phyloP scores from a whole-genome alignment of 2,113 vertebrate species.

The Leptocoma aspasia region DNA sequence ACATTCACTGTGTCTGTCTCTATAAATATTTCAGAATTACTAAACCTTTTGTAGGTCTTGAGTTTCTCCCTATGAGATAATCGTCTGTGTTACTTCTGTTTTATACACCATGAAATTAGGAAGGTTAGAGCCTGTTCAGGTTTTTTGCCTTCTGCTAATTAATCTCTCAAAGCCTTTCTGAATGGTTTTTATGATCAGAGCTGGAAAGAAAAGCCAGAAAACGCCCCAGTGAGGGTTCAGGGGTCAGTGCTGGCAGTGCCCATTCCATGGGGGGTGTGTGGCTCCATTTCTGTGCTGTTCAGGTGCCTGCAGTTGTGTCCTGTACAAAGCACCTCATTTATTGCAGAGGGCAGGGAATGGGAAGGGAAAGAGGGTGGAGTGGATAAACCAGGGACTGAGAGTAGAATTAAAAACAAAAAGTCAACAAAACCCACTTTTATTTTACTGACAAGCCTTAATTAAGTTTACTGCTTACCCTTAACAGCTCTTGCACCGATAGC shows the following conservation, averaged over 20 bases:
- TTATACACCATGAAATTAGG: constrained; percentile 38
- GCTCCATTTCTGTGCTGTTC: background rate
- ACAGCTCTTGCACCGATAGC: background rate
- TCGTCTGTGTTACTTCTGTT: background rate
- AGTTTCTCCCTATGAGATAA: background rate
- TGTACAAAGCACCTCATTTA: background rate
- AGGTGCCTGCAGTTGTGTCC: background rate
- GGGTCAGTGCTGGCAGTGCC: background rate
- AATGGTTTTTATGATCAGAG: background rate
- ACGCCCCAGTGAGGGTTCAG: background rate
- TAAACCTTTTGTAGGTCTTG: background rate
- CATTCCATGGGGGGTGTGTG: accelerated
- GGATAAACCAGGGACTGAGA: background rate
- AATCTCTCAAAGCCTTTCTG: background rate
- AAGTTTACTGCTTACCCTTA: background rate
- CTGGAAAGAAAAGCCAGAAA: background rate
- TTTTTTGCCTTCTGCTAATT: background rate
- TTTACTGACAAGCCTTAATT: background rate
- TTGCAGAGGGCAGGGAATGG: background rate
- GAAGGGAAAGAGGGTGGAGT: background rate
- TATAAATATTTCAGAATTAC: background rate
- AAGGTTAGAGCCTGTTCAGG: background rate
- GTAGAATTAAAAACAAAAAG: background rate
- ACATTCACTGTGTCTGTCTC: background rate
- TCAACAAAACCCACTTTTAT: background rate